Evolutionary conservation across 2,113 vertebrate species (phyloP).

Genomic region (Rhinichthys klamathensis): DNA sequence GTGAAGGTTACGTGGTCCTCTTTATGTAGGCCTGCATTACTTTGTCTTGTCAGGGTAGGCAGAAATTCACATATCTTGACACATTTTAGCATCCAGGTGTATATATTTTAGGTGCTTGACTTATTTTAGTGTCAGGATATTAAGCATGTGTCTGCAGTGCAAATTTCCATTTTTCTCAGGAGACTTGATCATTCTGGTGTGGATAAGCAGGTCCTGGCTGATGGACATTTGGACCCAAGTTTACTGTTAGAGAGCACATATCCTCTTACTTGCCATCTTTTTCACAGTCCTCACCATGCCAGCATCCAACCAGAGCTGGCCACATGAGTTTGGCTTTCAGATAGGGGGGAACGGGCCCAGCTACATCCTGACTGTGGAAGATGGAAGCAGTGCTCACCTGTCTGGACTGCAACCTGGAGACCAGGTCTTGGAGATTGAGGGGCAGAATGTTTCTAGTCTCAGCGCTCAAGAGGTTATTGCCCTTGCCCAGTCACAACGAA

Average conservation of each 20-base stretch:
- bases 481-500: constrained; percentile 84
- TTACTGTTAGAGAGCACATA: not conserved
- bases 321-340: constrained; percentile 93
- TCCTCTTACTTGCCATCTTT: not conserved
- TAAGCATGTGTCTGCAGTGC: not conserved
- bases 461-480: constrained; percentile 76
- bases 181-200: not conserved
- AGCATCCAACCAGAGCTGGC: constrained; percentile 90
- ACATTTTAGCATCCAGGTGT: not conserved
- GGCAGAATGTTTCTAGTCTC: constrained; percentile 84
- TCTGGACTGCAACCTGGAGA: constrained; percentile 90
- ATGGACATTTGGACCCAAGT: not conserved
- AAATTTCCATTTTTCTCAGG: not conserved
- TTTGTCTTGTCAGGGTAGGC: not conserved
- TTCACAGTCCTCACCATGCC: constrained; percentile 84
- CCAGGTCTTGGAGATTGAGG: constrained; percentile 95
- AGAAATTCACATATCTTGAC: not conserved
- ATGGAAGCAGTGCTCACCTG: constrained; percentile 89
- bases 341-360: constrained; percentile 87
- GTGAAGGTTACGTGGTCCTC: not conserved
- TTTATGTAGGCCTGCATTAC: constrained; percentile 30
- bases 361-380: constrained; percentile 91
- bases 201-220: not conserved
- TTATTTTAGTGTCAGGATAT: not conserved
- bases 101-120: not conserved